Conservation (phyloP, 2,888 invertebrate genomes). For the Drosophila limbata region DNA sequence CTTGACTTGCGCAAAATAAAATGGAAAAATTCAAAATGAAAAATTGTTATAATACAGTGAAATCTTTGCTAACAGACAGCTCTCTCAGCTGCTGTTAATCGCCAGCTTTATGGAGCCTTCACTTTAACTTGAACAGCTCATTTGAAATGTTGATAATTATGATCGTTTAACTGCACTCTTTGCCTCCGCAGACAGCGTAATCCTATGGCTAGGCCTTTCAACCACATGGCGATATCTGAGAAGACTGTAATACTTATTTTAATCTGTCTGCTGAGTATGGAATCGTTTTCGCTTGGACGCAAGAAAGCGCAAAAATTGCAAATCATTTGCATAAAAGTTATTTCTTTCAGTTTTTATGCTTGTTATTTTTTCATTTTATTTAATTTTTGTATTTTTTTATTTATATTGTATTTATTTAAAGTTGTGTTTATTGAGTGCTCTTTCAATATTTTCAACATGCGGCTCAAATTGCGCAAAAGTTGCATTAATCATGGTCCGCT, state of each 20-base stretch:
- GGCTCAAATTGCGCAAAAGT: constrained; percentile 69
- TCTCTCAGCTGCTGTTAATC: constrained; percentile 1
- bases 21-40: constrained; percentile 10
- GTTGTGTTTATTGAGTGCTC: constrained; percentile 37
- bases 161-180: constrained; percentile 8
- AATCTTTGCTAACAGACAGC: neutral
- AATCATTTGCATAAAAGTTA: constrained; percentile 66
- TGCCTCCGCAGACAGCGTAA: constrained; percentile 7
- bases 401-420: constrained; percentile 15
- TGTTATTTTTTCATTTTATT: constrained; percentile 15
- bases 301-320: constrained; percentile 72
- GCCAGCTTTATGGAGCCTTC: constrained; percentile 1
- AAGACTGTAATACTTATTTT: constrained; percentile 9
- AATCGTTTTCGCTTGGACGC: constrained; percentile 20
- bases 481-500: constrained; percentile 66
- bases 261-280: constrained; percentile 16
- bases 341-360: constrained; percentile 39
- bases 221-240: constrained; percentile 9
- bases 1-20: constrained; percentile 28
- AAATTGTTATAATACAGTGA: constrained; percentile 2
- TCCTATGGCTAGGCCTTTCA: constrained; percentile 1
- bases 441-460: constrained; percentile 63
- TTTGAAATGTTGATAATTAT: constrained; percentile 15
- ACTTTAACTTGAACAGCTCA: constrained; percentile 9
- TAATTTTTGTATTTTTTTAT: neutral